Evolutionary conservation across 2,113 vertebrate species (phyloP).

Genomic region (Dasyurus viverrinus): DNA sequence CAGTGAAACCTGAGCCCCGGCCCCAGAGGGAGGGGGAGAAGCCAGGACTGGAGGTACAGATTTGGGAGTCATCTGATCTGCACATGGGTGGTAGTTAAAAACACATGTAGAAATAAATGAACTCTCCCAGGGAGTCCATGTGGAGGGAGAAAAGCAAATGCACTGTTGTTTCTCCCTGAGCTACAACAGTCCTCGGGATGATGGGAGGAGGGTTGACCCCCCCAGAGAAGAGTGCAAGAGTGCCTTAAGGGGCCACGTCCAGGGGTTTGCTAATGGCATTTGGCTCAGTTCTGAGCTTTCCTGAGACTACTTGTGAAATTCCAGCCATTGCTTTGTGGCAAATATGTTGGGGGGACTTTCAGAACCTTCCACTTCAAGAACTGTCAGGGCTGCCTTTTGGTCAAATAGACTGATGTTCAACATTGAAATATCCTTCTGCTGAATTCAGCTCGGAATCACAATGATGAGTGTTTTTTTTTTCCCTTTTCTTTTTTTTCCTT

Average conservation of each 20-base stretch:
- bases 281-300: background rate
- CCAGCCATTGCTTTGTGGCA: background rate
- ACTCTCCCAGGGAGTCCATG: background rate
- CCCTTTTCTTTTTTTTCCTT: background rate
- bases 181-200: background rate
- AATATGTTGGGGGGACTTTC: background rate
- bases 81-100: slow-evolving; percentile 1
- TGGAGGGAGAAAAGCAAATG: background rate
- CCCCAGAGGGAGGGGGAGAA: background rate
- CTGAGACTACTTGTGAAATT: background rate
- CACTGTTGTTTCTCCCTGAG: background rate
- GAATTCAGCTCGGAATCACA: background rate
- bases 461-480: background rate
- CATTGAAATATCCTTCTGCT: background rate
- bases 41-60: background rate
- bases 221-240: background rate
- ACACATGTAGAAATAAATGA: background rate
- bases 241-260: background rate
- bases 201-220: background rate
- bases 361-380: background rate
- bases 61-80: background rate
- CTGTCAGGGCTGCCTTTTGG: background rate
- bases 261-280: background rate
- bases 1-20: background rate
- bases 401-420: background rate